These are phyloP conservation scores for Epinephelus malabaricus DNA, from an alignment of 2,797 vertebrate species.

Conservation along the genomic window DNA sequence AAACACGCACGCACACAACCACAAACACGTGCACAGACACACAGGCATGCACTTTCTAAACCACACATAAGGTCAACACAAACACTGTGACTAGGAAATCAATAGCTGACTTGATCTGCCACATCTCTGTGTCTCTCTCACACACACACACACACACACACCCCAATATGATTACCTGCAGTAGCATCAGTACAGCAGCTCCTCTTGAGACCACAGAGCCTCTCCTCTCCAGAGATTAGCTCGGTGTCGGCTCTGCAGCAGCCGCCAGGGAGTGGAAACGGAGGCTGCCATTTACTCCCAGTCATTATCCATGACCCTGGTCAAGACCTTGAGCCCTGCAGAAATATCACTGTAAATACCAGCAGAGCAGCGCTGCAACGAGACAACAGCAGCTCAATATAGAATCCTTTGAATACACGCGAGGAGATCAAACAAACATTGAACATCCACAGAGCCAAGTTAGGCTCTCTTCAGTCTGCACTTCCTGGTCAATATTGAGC, in stretches of 20 bases:
- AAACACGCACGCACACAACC: not conserved
- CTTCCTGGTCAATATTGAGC: not conserved
- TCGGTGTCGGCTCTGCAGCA: slow-evolving; percentile 20
- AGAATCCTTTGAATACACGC: not conserved
- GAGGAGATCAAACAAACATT: slow-evolving; percentile 1
- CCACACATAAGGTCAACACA: slow-evolving; percentile 50
- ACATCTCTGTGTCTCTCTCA: slow-evolving; percentile 9
- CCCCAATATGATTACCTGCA: slow-evolving; percentile 38
- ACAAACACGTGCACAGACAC: not conserved
- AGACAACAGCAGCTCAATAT: not conserved
- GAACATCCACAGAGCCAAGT: not conserved
- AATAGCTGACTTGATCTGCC: slow-evolving; percentile 47
- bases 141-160: slow-evolving; percentile 22
- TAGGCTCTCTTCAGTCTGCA: not conserved
- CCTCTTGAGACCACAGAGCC: slow-evolving; percentile 51
- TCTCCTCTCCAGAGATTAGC: slow-evolving; percentile 63
- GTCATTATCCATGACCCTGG: slow-evolving; percentile 72
- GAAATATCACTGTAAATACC: slow-evolving; percentile 78
- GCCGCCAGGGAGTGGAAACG: slow-evolving; percentile 53
- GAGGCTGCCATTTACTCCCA: slow-evolving; percentile 78
- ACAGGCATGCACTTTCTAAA: slow-evolving; percentile 31
- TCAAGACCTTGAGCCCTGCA: slow-evolving; percentile 54
- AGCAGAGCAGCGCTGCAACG: slow-evolving; percentile 22
- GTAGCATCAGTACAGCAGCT: slow-evolving; percentile 18
- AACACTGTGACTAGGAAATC: slow-evolving; percentile 48